Evolutionary conservation across 2,888 invertebrate species (phyloP).

Genomic region (Phasia obesa): DNA sequence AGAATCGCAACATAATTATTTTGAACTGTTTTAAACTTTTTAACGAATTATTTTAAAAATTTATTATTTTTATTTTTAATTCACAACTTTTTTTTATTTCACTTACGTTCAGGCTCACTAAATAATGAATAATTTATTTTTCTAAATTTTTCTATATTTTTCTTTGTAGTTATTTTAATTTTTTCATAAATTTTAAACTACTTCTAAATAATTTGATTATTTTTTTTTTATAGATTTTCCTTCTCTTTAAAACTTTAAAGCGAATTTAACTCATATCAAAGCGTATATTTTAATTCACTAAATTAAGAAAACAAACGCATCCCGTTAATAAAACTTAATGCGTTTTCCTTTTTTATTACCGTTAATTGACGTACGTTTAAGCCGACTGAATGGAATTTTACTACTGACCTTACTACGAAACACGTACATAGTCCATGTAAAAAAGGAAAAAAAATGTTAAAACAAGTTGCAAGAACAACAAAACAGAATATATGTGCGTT

Average conservation of each 20-base stretch:
- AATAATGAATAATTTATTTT: too few relatives aligned
- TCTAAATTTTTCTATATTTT: too few relatives aligned
- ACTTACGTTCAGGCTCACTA: too few relatives aligned
- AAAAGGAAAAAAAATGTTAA: conserved; percentile 6
- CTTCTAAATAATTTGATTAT: background rate
- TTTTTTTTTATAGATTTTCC: background rate
- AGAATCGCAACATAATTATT: too few relatives aligned
- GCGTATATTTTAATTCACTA: background rate
- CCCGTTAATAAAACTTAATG: background rate
- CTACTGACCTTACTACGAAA: conserved; percentile 64
- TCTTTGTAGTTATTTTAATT: too few relatives aligned
- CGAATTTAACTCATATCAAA: background rate
- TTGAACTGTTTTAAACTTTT: too few relatives aligned
- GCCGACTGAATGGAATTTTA: conserved; percentile 51
- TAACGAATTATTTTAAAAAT: too few relatives aligned
- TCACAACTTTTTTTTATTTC: too few relatives aligned
- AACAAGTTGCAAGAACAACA: conserved; percentile 1
- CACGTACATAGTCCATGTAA: conserved; percentile 25
- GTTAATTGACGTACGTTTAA: conserved; percentile 46
- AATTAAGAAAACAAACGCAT: background rate
- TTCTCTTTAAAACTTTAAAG: background rate
- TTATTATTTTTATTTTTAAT: too few relatives aligned
- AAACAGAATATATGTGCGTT: background rate
- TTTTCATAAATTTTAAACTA: too few relatives aligned
- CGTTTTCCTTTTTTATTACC: conserved; percentile 5